phyloP scores from a whole-genome alignment of 2,113 vertebrate genomes.

The Bothrops jararaca region DNA sequence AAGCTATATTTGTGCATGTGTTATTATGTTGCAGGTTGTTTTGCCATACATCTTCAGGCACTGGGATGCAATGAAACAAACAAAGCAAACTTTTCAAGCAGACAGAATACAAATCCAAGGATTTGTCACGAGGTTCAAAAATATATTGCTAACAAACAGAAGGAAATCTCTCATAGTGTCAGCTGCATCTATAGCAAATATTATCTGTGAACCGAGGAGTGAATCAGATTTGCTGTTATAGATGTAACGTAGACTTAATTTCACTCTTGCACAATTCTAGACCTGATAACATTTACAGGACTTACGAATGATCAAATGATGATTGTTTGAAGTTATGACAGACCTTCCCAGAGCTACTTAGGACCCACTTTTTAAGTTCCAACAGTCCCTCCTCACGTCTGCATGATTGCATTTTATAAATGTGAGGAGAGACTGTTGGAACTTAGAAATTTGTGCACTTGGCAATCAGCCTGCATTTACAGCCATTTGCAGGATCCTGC shows the following conservation, averaged over 20 bases:
- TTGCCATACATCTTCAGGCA: neutral
- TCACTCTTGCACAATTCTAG: too few relatives aligned
- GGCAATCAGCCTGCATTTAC: neutral
- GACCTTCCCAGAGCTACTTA: neutral
- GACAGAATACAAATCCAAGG: constrained; percentile 11
- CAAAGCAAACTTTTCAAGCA: neutral
- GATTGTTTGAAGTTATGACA: neutral
- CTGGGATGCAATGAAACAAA: neutral
- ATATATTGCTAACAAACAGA: constrained; percentile 14
- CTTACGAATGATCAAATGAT: neutral
- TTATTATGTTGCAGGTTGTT: neutral
- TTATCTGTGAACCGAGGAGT: neutral
- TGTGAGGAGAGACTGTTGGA: too few relatives aligned
- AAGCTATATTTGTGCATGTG: neutral
- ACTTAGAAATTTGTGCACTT: neutral
- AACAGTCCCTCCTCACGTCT: neutral
- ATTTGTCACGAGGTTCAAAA: constrained; percentile 13
- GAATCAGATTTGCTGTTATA: neutral
- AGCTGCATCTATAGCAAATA: neutral
- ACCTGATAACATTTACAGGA: neutral
- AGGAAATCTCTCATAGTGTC: neutral
- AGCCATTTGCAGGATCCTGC: neutral
- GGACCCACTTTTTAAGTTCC: neutral
- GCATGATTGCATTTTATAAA: neutral
- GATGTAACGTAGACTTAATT: neutral